Evolutionary conservation across 2,113 vertebrate species (phyloP), one percentile per base, ranked within the genome.

Genomic region (Austrofundulus limnaeus): DNA sequence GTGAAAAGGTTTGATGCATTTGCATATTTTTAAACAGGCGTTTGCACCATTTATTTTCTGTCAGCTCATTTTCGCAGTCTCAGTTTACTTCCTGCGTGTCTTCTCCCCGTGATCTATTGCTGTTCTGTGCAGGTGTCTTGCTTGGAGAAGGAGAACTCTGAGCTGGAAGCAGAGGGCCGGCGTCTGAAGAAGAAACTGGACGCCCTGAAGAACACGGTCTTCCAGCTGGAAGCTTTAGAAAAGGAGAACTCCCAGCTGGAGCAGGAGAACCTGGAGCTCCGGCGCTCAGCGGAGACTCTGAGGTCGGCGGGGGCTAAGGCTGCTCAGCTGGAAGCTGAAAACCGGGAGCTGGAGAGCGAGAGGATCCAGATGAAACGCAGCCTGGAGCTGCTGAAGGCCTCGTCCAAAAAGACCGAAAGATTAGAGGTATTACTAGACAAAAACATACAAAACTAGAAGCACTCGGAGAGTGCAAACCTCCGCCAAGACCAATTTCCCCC

Each of bases 231-330:
- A 81, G 95, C 94, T 14, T 82, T 98, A 56, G 95, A 98, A 78
- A 98, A 97, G 85, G 97, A 99, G 72, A 98, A 96, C 81, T 70
- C 91, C 1, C 96, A 98, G 75, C 93, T 99, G 2, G 97, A 98
- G 42, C 92, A 95, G 15, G 96, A 99, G 81, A 99, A 99, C 78
- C 89, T 98, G 64, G 94, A 95, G 62, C 79, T 99, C 0, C 87
- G 96, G 31, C 94, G 96, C 59, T 92, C 91, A 10, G 90, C 95
- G 0, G 97, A 98, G 74, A 93, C 87, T 63, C 91, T 95, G 60
- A 95, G 95, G 49, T 94, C 92, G 0, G 88, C 91, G 0, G 93
- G 92, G n/a, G 93, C 94, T 48, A 97, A 95, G 82, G 93, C 95
- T 11, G 92, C 94, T 17, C 97, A 98, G 69, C 89, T 98, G 28